These are phyloP conservation scores for Pseudochirops corinnae DNA, from an alignment of 2,797 vertebrate genomes.

Conservation along the genomic window DNA sequence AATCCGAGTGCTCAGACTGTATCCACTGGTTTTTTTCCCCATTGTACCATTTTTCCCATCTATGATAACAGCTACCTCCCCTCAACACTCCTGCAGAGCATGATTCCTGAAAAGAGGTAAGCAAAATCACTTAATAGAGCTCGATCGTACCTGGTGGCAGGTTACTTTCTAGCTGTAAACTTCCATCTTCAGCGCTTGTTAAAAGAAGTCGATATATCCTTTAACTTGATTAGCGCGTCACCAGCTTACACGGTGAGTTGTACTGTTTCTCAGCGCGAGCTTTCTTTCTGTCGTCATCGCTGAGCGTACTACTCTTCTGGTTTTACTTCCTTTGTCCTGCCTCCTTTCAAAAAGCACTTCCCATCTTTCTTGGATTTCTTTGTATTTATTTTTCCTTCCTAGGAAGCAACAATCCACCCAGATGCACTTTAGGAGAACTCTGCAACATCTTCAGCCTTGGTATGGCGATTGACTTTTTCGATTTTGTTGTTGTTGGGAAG, in stretches of 20 bases:
- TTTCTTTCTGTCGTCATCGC: neutral
- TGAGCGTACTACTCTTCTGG: neutral
- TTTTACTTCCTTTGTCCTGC: neutral
- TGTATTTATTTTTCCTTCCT: neutral
- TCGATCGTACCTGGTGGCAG: neutral
- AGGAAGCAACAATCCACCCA: neutral
- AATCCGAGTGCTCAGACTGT: neutral
- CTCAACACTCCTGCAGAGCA: neutral
- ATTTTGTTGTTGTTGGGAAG: slow-evolving; percentile 37
- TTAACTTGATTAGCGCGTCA: neutral
- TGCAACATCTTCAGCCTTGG: slow-evolving; percentile 27
- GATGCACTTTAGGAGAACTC: slow-evolving; percentile 47
- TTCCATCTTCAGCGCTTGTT: neutral
- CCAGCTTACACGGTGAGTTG: neutral
- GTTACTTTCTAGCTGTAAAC: neutral
- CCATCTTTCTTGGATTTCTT: neutral
- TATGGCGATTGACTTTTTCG: slow-evolving; percentile 64
- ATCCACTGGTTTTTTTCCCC: neutral
- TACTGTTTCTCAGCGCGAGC: neutral
- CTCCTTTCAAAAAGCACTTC: neutral
- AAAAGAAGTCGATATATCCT: neutral
- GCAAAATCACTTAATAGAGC: neutral
- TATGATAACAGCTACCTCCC: neutral
- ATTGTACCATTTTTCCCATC: neutral
- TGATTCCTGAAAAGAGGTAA: neutral